A percentile compares a stretch with the other conserved stretches of the same genome.
Evolutionary conservation across 2,888 invertebrate genomes (phyloP).

Genomic region (Idaea straminata): DNA sequence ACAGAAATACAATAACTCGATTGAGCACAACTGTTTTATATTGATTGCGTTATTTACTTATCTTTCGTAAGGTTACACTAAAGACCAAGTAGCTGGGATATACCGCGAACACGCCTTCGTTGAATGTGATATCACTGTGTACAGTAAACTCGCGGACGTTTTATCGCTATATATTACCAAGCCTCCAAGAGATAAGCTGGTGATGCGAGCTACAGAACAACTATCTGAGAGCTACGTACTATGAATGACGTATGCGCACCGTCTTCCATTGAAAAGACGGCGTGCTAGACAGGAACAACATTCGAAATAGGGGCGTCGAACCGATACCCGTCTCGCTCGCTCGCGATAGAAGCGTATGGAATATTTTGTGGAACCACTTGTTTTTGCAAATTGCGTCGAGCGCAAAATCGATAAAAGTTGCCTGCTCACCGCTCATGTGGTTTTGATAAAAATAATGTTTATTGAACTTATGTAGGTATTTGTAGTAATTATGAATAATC

Average conservation of each 20-base stretch:
- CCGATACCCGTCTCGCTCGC: conserved; percentile 60
- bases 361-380: conserved; percentile 75
- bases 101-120: conserved; percentile 68
- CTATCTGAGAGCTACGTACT: conserved; percentile 80
- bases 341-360: conserved; percentile 74
- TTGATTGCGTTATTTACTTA: conserved; percentile 38
- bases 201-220: conserved; percentile 74
- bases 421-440: conserved; percentile 11
- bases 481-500: conserved; percentile 16
- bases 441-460: conserved; percentile 38
- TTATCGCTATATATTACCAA: conserved; percentile 75
- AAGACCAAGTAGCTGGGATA: conserved; percentile 43
- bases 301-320: conserved; percentile 57
- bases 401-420: conserved; percentile 58
- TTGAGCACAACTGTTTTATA: conserved; percentile 35
- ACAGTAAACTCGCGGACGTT: conserved; percentile 55
- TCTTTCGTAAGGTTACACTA: conserved; percentile 47
- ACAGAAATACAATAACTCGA: conserved; percentile 38
- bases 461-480: conserved; percentile 18
- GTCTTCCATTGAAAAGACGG: conserved; percentile 63
- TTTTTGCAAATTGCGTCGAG: conserved; percentile 75
- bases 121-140: conserved; percentile 65
- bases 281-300: conserved; percentile 59
- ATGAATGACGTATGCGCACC: conserved; percentile 70
- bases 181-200: conserved; percentile 56